phyloP scores from a whole-genome alignment of 2,888 invertebrate genomes.

The Tinea semifulvella region DNA sequence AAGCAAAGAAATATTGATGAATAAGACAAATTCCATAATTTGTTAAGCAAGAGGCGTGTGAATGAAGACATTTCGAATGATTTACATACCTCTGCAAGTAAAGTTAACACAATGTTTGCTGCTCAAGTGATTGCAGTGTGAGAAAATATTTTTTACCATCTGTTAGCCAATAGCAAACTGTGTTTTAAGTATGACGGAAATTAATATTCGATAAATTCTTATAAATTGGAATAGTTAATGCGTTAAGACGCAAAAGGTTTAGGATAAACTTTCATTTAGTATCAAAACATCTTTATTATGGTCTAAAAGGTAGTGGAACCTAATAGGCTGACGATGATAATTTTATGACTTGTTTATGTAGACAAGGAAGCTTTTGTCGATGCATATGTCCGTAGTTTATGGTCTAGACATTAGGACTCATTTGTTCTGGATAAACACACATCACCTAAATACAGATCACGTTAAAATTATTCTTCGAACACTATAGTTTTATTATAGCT shows the following conservation, averaged over 20 bases:
- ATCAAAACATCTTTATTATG: too few relatives aligned
- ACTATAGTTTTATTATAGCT: slow-evolving; percentile 61
- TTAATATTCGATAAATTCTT: slow-evolving; percentile 22
- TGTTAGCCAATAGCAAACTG: slow-evolving; percentile 21
- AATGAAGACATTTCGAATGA: slow-evolving; percentile 25
- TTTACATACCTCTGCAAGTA: slow-evolving; percentile 24
- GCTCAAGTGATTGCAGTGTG: slow-evolving; percentile 18
- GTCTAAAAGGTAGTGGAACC: too few relatives aligned
- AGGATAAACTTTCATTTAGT: too few relatives aligned
- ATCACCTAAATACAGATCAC: slow-evolving; percentile 37
- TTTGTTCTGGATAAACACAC: slow-evolving; percentile 5
- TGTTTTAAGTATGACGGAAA: slow-evolving; percentile 22
- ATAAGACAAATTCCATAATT: slow-evolving; percentile 22
- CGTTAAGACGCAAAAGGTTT: too few relatives aligned
- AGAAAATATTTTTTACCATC: slow-evolving; percentile 15
- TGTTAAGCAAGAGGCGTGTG: slow-evolving; percentile 23
- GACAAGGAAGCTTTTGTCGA: neutral
- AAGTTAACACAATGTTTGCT: slow-evolving; percentile 22
- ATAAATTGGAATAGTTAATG: too few relatives aligned
- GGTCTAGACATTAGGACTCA: neutral
- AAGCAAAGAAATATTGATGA: slow-evolving; percentile 26
- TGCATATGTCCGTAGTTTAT: neutral
- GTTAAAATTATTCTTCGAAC: slow-evolving; percentile 50
- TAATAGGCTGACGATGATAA: too few relatives aligned
- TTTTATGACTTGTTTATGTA: neutral